Conservation (phyloP, 2,888 invertebrate species). For the Chymomyza amoena region DNA sequence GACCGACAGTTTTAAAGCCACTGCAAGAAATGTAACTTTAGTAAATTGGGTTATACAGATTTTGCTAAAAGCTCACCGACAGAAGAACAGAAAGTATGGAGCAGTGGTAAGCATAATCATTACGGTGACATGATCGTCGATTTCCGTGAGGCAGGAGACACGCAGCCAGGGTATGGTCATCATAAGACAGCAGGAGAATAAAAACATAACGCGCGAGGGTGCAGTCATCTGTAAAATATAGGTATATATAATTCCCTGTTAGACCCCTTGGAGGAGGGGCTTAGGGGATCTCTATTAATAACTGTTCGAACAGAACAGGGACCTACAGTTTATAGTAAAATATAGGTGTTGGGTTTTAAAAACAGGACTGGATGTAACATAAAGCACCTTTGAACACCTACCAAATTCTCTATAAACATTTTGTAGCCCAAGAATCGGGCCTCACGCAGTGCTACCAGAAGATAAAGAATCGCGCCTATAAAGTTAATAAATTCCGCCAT, state of each 20-base stretch:
- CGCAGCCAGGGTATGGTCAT: conserved; percentile 91
- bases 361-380: not conserved
- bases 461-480: conserved; percentile 90
- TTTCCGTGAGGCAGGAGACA: conserved; percentile 89
- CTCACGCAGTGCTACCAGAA: conserved; percentile 91
- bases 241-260: no score
- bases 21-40: conserved; percentile 80
- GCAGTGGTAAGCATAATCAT: conserved; percentile 97
- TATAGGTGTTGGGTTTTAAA: not conserved
- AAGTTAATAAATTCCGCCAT: conserved; percentile 88
- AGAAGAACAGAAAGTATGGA: conserved; percentile 98
- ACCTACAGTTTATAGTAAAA: no score
- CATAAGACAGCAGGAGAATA: conserved; percentile 94
- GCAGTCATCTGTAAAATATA: conserved; percentile 85
- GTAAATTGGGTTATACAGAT: not conserved
- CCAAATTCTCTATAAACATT: conserved; percentile 97
- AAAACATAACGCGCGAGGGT: conserved; percentile 95
- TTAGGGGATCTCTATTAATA: no score
- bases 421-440: conserved; percentile 93
- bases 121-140: conserved; percentile 94
- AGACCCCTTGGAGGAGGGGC: no score
- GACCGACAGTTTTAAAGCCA: conserved; percentile 98
- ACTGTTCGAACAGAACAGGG: no score
- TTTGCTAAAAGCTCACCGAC: conserved; percentile 82
- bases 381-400: conserved; percentile 76